These are phyloP conservation scores for Rhynchotus rufescens DNA, from an alignment of 2,797 vertebrate species.

Conservation along the genomic window DNA sequence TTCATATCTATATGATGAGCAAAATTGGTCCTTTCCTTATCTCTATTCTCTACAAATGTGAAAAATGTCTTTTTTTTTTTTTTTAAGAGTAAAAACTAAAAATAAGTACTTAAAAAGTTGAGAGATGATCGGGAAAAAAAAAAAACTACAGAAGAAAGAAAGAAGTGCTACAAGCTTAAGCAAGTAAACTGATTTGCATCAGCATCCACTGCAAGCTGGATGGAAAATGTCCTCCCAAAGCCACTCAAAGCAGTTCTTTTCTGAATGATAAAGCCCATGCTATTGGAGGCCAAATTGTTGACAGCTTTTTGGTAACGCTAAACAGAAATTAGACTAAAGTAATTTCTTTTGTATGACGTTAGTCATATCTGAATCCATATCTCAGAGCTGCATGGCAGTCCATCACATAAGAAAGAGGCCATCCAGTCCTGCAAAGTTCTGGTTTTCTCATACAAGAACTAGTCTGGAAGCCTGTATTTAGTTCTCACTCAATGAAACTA, in stretches of 20 bases:
- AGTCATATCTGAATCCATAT: slow-evolving; percentile 22
- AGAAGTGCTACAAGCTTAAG: slow-evolving; percentile 43
- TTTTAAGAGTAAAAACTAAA: slow-evolving; percentile 30
- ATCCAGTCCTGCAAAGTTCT: slow-evolving; percentile 22
- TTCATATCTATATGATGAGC: not conserved
- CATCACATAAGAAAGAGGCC: not conserved
- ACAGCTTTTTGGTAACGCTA: slow-evolving; percentile 1
- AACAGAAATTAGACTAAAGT: not conserved
- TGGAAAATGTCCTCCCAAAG: slow-evolving; percentile 40
- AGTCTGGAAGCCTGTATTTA: slow-evolving; percentile 56
- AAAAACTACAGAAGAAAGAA: not conserved
- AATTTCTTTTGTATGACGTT: not conserved
- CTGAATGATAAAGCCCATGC: slow-evolving; percentile 40
- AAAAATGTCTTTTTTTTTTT: not conserved
- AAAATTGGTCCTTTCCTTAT: slow-evolving; percentile 9
- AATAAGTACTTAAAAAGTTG: slow-evolving; percentile 35
- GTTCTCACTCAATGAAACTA: slow-evolving; percentile 48
- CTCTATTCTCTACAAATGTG: not conserved
- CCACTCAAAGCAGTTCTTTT: not conserved
- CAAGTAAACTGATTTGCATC: slow-evolving; percentile 34
- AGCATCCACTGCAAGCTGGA: slow-evolving; percentile 37
- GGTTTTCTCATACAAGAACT: slow-evolving; percentile 32
- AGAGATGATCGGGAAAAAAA: not conserved
- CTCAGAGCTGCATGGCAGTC: not conserved
- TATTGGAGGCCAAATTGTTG: slow-evolving; percentile 24